These are phyloP conservation scores for Diogma glabrata DNA, from an alignment of 2,888 invertebrate genomes.

Conservation along the genomic window DNA sequence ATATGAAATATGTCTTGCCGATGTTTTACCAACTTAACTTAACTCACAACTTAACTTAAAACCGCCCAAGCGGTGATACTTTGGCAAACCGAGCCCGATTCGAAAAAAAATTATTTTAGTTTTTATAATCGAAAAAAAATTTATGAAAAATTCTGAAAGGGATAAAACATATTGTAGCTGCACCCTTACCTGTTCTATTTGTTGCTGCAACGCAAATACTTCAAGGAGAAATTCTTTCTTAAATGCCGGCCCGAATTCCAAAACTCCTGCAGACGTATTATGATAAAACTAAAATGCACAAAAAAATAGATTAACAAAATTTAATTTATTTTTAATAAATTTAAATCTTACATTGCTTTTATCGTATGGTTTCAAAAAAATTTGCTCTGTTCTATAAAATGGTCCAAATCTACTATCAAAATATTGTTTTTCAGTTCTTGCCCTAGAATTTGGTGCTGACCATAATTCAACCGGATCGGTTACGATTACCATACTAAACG, in stretches of 20 bases:
- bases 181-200: constrained; percentile 48
- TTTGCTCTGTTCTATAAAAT: constrained; percentile 80
- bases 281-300: constrained; percentile 28
- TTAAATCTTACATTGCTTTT: constrained; percentile 38
- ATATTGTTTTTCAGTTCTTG: constrained; percentile 73
- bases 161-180: too few species aligned
- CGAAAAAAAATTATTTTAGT: too few species aligned
- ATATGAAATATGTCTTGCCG: too few species aligned
- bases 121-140: too few species aligned
- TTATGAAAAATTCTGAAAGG: too few species aligned
- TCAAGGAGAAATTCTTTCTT: constrained; percentile 60
- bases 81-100: too few species aligned
- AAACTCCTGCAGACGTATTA: constrained; percentile 32
- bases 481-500: constrained; percentile 55
- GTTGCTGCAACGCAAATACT: constrained; percentile 56
- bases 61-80: too few species aligned
- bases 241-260: constrained; percentile 69
- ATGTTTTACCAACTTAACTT: too few species aligned
- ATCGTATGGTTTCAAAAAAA: constrained; percentile 62
- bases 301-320: background rate
- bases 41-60: too few species aligned
- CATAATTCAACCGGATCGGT: constrained; percentile 88
- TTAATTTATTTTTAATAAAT: background rate
- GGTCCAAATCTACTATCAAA: constrained; percentile 80
- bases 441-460: constrained; percentile 72